Conservation (phyloP, 2,113 vertebrate species). For the Danio rerio region DNA sequence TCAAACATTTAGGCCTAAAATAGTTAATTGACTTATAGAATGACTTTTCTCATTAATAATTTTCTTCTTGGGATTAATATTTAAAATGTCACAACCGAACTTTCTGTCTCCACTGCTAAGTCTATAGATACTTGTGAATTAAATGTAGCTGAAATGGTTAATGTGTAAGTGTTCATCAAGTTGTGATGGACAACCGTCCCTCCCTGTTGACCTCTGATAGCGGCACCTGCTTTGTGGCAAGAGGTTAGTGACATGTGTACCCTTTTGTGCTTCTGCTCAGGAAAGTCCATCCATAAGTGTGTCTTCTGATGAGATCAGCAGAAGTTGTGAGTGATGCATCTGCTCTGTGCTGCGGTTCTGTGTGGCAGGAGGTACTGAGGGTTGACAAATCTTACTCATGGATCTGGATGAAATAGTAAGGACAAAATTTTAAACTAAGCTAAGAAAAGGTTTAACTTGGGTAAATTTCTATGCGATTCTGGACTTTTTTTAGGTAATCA, state of each 20-base stretch:
- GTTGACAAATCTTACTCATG: background rate
- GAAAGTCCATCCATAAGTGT: conserved; percentile 51
- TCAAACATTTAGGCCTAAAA: too few species aligned
- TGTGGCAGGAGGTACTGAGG: background rate
- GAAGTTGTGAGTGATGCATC: conserved; percentile 7
- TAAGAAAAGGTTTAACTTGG: background rate
- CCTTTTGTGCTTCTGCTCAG: conserved; percentile 62
- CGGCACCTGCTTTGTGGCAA: conserved; percentile 67
- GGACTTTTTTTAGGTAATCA: too few species aligned
- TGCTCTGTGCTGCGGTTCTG: background rate
- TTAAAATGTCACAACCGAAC: background rate
- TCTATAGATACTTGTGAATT: background rate
- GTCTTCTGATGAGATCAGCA: conserved; percentile 17
- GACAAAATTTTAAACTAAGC: background rate
- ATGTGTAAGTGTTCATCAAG: conserved; percentile 4
- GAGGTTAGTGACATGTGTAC: conserved; percentile 66
- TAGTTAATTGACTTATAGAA: background rate
- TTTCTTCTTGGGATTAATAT: background rate
- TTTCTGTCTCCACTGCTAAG: background rate
- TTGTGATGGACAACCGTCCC: conserved; percentile 70
- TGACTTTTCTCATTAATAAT: background rate
- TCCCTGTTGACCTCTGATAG: conserved; percentile 52
- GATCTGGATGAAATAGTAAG: background rate
- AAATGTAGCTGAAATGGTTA: conserved; percentile 29
- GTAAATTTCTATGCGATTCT: background rate